Conservation (phyloP, 2,113 vertebrate species). For the Crotalus tigris region DNA sequence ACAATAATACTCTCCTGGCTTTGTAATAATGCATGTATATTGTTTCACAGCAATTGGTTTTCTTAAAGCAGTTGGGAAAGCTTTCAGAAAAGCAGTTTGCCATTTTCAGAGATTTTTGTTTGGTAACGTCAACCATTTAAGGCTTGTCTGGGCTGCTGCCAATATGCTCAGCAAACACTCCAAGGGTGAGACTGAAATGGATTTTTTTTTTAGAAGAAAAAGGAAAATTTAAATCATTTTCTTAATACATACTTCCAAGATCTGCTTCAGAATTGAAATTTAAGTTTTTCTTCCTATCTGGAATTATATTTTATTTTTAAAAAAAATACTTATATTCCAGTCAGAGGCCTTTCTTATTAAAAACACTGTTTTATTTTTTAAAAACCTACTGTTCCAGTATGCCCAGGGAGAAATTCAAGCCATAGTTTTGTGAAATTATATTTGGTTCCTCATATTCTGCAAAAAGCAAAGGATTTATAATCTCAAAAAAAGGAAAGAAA, state of each 20-base stretch:
- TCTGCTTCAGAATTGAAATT: neutral
- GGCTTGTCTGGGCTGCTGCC: neutral
- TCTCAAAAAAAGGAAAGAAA: neutral
- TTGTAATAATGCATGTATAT: accelerated
- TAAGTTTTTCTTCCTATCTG: neutral
- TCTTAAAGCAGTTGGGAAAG: conserved; percentile 2
- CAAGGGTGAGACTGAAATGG: neutral
- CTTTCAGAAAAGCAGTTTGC: neutral
- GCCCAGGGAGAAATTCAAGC: neutral
- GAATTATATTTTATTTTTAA: neutral
- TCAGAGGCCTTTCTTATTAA: neutral
- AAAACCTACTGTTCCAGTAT: neutral
- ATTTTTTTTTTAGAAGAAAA: neutral
- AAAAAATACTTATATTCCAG: neutral
- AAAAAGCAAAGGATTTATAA: neutral
- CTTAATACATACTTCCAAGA: neutral
- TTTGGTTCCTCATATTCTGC: neutral
- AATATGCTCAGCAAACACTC: neutral
- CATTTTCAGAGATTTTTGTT: neutral
- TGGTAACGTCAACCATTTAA: conserved; percentile 4
- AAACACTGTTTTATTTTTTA: neutral
- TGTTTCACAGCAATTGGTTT: conserved; percentile 3
- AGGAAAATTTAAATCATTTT: neutral
- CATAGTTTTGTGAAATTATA: neutral
- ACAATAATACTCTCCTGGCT: conserved; percentile 7